Percentiles rank a stretch among this genome's conserved stretches.
Conservation (phyloP, 2,888 invertebrate genomes). For the Drosophila kambysellisi region DNA sequence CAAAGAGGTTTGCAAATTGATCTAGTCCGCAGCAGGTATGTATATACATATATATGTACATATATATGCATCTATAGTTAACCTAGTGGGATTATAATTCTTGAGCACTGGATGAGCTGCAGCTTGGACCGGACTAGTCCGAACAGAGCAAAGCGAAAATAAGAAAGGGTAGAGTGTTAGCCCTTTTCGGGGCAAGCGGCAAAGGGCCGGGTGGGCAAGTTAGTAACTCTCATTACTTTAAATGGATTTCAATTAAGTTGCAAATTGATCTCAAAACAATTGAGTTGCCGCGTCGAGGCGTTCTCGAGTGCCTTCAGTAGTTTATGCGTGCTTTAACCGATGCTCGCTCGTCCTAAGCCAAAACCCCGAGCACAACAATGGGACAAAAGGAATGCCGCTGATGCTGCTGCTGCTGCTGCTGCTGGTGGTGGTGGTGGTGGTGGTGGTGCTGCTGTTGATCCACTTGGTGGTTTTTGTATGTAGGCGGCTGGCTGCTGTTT, state of each 20-base stretch:
- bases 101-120: constrained; percentile 69
- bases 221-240: constrained; percentile 83
- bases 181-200: constrained; percentile 13
- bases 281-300: constrained; percentile 68
- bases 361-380: constrained; percentile 35
- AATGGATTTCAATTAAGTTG: constrained; percentile 84
- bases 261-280: constrained; percentile 83
- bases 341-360: constrained; percentile 38
- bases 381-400: constrained; percentile 58
- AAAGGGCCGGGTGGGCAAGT: constrained; percentile 63
- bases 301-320: constrained; percentile 62
- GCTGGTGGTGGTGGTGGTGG: neutral
- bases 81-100: constrained; percentile 68
- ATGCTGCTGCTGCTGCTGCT: constrained; percentile 10
- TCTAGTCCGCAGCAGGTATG: constrained; percentile 42
- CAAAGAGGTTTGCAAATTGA: constrained; percentile 62
- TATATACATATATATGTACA: neutral
- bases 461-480: constrained; percentile 46
- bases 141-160: neutral
- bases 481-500: constrained; percentile 47
- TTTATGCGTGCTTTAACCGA: constrained; percentile 53
- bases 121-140: constrained; percentile 26
- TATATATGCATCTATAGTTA: neutral
- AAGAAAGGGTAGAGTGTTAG: constrained; percentile 44
- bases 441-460: constrained; percentile 25